Evolutionary conservation across 2,888 invertebrate genomes (phyloP).

Genomic region (Nephrotoma appendiculata): DNA sequence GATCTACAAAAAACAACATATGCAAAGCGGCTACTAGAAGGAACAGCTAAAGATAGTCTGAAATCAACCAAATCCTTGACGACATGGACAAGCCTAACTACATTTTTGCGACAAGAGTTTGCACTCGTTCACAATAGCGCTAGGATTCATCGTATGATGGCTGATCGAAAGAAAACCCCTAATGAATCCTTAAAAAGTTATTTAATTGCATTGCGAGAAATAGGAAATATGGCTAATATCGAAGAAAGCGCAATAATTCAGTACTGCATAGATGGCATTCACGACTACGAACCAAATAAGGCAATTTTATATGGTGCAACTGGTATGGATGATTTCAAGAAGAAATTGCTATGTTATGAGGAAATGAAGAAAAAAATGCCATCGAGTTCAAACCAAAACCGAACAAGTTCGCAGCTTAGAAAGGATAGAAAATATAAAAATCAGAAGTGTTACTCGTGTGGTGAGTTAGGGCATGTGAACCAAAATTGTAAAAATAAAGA

Average conservation of each 20-base stretch:
- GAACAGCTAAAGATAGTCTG: slow-evolving; percentile 7
- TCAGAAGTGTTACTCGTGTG: neutral
- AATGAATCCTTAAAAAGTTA: slow-evolving; percentile 6
- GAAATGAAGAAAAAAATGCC: neutral
- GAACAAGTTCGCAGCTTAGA: neutral
- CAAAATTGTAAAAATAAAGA: neutral
- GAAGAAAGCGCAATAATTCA: slow-evolving; percentile 14
- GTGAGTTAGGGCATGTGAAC: neutral
- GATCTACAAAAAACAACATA: slow-evolving; percentile 7
- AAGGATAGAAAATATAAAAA: neutral
- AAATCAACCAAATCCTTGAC: slow-evolving; percentile 1
- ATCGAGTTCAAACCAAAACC: neutral
- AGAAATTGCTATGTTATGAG: slow-evolving; percentile 2
- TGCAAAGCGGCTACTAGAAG: slow-evolving; percentile 4
- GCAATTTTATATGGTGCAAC: slow-evolving; percentile 16
- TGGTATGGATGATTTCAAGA: neutral
- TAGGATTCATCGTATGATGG: slow-evolving; percentile 5
- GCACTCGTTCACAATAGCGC: slow-evolving; percentile 2
- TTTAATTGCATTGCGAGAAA: slow-evolving; percentile 11
- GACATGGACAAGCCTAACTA: slow-evolving; percentile 6
- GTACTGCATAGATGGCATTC: slow-evolving; percentile 19
- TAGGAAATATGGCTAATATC: slow-evolving; percentile 8
- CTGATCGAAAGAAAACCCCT: neutral
- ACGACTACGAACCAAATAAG: slow-evolving; percentile 15
- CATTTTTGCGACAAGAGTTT: slow-evolving; percentile 6